Evolutionary conservation across 2,113 vertebrate species (phyloP).

Genomic region (Coreoperca whiteheadi): DNA sequence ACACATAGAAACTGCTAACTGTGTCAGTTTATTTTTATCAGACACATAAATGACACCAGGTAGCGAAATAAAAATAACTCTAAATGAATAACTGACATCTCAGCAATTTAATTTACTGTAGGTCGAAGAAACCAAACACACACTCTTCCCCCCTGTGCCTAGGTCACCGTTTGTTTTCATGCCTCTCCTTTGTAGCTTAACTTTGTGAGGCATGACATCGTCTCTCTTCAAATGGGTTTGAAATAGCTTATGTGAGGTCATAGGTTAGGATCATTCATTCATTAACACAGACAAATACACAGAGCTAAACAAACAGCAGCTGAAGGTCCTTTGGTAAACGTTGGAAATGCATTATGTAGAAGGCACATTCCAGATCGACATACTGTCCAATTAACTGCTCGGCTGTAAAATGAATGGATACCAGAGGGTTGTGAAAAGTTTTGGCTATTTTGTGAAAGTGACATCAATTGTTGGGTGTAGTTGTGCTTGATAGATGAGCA

Average conservation of each 20-base stretch:
- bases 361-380: conserved; percentile 69
- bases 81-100: neutral
- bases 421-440: conserved; percentile 12
- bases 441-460: conserved; percentile 57
- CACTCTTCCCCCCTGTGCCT: neutral
- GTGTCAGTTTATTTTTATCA: neutral
- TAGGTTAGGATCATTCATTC: conserved; percentile 77
- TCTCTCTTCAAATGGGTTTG: conserved; percentile 49
- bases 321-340: conserved; percentile 58
- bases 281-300: conserved; percentile 73
- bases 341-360: conserved; percentile 58
- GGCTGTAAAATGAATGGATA: conserved; percentile 54
- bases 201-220: conserved; percentile 49
- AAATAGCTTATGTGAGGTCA: conserved; percentile 61
- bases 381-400: conserved; percentile 69
- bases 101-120: conserved; percentile 22
- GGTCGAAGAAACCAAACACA: neutral
- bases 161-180: conserved; percentile 52
- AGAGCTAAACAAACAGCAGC: conserved; percentile 71
- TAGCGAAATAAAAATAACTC: neutral
- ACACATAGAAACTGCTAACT: neutral
- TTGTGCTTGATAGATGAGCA: conserved; percentile 49
- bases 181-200: conserved; percentile 38
- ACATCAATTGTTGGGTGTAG: conserved; percentile 52
- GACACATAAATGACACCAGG: neutral